Evolutionary conservation across 1,140 invertebrate genomes (phyloP).

Genomic region (Latrodectus geometricus): DNA sequence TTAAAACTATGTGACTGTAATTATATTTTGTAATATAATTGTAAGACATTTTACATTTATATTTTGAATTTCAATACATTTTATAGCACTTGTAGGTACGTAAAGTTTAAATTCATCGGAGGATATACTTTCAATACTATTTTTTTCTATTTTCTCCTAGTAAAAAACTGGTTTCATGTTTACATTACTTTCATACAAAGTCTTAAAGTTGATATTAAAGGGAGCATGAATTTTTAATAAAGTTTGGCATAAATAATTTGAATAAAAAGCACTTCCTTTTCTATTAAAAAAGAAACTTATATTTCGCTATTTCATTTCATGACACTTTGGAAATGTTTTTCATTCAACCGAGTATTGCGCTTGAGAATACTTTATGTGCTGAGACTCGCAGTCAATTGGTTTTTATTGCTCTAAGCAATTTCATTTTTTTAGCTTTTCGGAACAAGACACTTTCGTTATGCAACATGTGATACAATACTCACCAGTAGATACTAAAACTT

Average conservation of each 20-base stretch:
- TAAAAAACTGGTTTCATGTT: background rate
- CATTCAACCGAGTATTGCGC: conserved; percentile 8
- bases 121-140: too few relatives aligned
- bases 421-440: conserved; percentile 18
- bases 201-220: background rate
- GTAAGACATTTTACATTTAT: too few relatives aligned
- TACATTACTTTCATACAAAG: background rate
- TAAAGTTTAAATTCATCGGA: too few relatives aligned
- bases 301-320: conserved; percentile 15
- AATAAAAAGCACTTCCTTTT: background rate
- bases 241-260: conserved; percentile 11
- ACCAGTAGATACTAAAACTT: conserved; percentile 34
- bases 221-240: background rate
- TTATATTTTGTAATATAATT: too few relatives aligned
- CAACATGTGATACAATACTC: conserved; percentile 38
- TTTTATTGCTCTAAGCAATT: conserved; percentile 45
- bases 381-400: conserved; percentile 48
- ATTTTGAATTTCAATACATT: too few relatives aligned
- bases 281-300: conserved; percentile 20
- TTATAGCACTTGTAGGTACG: too few relatives aligned
- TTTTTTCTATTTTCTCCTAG: too few relatives aligned
- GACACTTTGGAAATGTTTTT: conserved; percentile 11
- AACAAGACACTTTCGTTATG: background rate
- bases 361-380: conserved; percentile 35
- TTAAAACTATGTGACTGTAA: too few relatives aligned